Percentiles rank a stretch among this genome's conserved stretches.
These are phyloP conservation scores for Elgaria multicarinata DNA, from an alignment of 2,113 vertebrate genomes.

Conservation along the genomic window DNA sequence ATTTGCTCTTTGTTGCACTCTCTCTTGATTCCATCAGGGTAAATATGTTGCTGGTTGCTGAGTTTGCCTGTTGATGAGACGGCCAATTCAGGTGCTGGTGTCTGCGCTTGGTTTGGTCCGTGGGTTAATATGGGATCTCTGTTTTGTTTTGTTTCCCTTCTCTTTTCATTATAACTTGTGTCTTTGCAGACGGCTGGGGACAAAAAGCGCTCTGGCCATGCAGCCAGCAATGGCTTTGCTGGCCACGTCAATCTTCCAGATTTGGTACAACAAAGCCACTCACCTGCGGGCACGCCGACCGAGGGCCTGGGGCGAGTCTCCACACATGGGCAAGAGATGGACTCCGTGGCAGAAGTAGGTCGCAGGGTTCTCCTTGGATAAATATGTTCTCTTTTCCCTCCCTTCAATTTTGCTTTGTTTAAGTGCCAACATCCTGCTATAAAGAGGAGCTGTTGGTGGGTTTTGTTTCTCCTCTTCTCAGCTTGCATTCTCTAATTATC, in stretches of 20 bases:
- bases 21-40: constrained; percentile 44
- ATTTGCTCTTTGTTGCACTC: constrained; percentile 59
- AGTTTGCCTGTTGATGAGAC: constrained; percentile 33
- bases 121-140: constrained; percentile 26
- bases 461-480: neutral
- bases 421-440: constrained; percentile 32
- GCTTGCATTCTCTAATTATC: neutral
- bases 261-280: constrained; percentile 95
- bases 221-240: constrained; percentile 93
- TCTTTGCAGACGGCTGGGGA: constrained; percentile 90
- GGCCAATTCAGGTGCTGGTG: constrained; percentile 26
- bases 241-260: constrained; percentile 95
- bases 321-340: constrained; percentile 87
- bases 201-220: constrained; percentile 89
- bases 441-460: constrained; percentile 17
- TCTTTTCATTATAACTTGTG: constrained; percentile 68
- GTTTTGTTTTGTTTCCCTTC: constrained; percentile 17
- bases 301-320: constrained; percentile 84
- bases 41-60: constrained; percentile 27
- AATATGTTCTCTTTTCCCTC: neutral
- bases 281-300: constrained; percentile 87
- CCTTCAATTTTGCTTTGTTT: constrained; percentile 20
- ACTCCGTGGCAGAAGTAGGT: constrained; percentile 94
- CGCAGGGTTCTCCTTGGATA: constrained; percentile 55
- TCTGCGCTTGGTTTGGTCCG: constrained; percentile 38